phyloP scores from a whole-genome alignment of 2,113 vertebrate species.

The human region GRCh38 chr12:89701001-89701500 shows the following conservation, averaged over 20 bases:
- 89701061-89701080: neutral
- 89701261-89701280: neutral
- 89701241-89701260: neutral
- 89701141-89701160: neutral
- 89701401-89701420: neutral
- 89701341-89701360: neutral
- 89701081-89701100: neutral
- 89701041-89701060: neutral
- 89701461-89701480: neutral
- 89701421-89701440: neutral
- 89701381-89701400: neutral
- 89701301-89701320: neutral
- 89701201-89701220: neutral
- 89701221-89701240: neutral
- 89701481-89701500: neutral
- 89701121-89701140: neutral
- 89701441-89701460: neutral
- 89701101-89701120: neutral
- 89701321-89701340: neutral
- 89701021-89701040: neutral
- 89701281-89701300: neutral
- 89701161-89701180: neutral
- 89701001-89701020: neutral
- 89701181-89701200: neutral
- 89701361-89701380: neutral